Evolutionary conservation across 2,113 vertebrate genomes (phyloP).

Genomic region (Prunella himalayana): DNA sequence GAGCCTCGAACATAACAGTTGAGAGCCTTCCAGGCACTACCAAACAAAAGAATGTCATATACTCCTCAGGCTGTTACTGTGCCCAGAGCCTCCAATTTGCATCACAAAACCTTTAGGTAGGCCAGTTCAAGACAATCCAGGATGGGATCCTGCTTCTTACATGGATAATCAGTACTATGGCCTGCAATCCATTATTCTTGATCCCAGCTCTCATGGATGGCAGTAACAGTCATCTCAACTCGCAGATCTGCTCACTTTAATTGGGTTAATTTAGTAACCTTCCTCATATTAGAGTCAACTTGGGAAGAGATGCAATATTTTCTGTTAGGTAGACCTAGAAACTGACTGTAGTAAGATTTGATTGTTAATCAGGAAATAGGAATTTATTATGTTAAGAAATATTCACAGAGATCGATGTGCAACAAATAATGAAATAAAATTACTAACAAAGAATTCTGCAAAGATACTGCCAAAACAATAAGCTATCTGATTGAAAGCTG

Average conservation of each 20-base stretch:
- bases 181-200: slow-evolving; percentile 66
- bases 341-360: slow-evolving; percentile 36
- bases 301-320: slow-evolving; percentile 62
- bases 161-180: slow-evolving; percentile 31
- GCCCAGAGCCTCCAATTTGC: slow-evolving; percentile 66
- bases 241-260: slow-evolving; percentile 64
- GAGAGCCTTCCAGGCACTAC: slow-evolving; percentile 59
- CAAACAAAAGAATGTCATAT: slow-evolving; percentile 55
- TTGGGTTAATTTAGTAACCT: slow-evolving; percentile 64
- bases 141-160: slow-evolving; percentile 33
- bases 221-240: slow-evolving; percentile 58
- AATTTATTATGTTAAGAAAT: slow-evolving; percentile 62
- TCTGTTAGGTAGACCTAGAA: slow-evolving; percentile 66
- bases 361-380: slow-evolving; percentile 61
- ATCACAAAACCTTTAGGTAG: slow-evolving; percentile 65
- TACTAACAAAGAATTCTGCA: slow-evolving; percentile 47
- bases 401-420: slow-evolving; percentile 52
- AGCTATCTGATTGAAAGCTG: neutral
- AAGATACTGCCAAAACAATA: slow-evolving; percentile 19
- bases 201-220: slow-evolving; percentile 16
- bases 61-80: slow-evolving; percentile 53
- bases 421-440: slow-evolving; percentile 64
- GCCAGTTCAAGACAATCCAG: slow-evolving; percentile 61
- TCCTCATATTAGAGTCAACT: slow-evolving; percentile 50
- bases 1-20: slow-evolving; percentile 60